Evolutionary conservation across 2,113 vertebrate species (phyloP).

Genomic region (Labrus mixtus): DNA sequence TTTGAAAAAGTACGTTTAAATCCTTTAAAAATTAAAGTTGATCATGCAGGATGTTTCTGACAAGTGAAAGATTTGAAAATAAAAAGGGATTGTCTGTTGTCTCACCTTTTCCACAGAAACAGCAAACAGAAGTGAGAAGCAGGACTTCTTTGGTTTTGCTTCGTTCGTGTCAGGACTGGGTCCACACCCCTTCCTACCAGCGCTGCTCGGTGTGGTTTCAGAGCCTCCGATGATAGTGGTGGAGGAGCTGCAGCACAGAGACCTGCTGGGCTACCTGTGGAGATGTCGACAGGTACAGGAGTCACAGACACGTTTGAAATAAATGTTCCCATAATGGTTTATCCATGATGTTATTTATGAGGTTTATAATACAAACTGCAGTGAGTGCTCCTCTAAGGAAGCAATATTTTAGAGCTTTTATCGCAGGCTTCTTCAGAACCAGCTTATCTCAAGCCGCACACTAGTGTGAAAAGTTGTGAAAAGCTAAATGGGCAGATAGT

Average conservation of each 20-base stretch:
- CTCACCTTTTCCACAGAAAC: conserved; percentile 63
- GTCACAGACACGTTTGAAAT: background rate
- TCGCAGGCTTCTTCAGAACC: too few relatives aligned
- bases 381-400: too few relatives aligned
- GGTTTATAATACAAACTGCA: background rate
- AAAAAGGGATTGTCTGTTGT: background rate
- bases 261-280: conserved; percentile 85
- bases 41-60: background rate
- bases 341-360: background rate
- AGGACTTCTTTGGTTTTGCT: conserved; percentile 78
- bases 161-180: conserved; percentile 80
- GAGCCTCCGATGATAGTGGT: conserved; percentile 65
- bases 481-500: too few relatives aligned
- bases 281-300: conserved; percentile 77
- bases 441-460: too few relatives aligned
- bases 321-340: background rate
- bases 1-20: background rate
- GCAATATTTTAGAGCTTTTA: too few relatives aligned
- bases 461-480: too few relatives aligned
- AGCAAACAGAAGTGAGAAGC: conserved; percentile 60
- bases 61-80: background rate
- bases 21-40: background rate
- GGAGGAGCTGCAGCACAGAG: conserved; percentile 81
- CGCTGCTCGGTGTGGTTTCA: conserved; percentile 70
- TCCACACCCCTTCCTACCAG: conserved; percentile 78